Conservation (phyloP, 2,888 invertebrate species). For the Polymixis lichenea region DNA sequence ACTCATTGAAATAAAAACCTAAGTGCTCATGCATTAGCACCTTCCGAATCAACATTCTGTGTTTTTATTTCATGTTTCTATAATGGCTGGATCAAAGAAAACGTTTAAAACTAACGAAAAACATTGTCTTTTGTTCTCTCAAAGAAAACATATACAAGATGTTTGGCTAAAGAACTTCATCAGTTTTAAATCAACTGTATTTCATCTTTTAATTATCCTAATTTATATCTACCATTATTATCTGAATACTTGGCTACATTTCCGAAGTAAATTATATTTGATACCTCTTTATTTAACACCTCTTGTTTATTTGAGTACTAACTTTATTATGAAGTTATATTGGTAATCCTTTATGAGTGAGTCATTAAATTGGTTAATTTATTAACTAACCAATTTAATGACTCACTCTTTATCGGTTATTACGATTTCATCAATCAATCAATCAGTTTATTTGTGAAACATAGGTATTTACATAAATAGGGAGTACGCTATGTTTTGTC, state of each 20-base stretch:
- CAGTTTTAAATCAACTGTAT: not conserved
- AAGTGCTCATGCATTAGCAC: conserved; percentile 1
- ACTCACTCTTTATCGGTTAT: too few relatives aligned
- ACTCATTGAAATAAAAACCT: not conserved
- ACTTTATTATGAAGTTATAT: conserved; percentile 2
- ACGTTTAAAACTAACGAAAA: not conserved
- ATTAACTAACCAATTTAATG: too few relatives aligned
- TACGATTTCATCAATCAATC: too few relatives aligned
- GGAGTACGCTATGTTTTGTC: too few relatives aligned
- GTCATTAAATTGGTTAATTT: too few relatives aligned
- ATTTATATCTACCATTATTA: conserved; percentile 26
- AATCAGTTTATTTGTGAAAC: too few relatives aligned
- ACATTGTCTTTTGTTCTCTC: not conserved
- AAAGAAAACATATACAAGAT: not conserved
- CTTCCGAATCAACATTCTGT: not conserved
- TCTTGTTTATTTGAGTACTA: not conserved
- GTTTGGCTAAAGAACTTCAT: not conserved
- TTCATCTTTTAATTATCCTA: conserved; percentile 1
- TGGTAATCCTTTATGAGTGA: too few relatives aligned
- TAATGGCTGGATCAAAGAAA: not conserved
- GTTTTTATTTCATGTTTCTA: not conserved
- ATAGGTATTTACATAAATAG: too few relatives aligned
- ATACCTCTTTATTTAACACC: conserved; percentile 10
- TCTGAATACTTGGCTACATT: conserved; percentile 25
- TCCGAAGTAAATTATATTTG: not conserved